Percentiles rank a stretch among this genome's conserved stretches.
These are phyloP conservation scores for Limonius californicus DNA, from an alignment of 1,140 invertebrate species.

Conservation along the genomic window DNA sequence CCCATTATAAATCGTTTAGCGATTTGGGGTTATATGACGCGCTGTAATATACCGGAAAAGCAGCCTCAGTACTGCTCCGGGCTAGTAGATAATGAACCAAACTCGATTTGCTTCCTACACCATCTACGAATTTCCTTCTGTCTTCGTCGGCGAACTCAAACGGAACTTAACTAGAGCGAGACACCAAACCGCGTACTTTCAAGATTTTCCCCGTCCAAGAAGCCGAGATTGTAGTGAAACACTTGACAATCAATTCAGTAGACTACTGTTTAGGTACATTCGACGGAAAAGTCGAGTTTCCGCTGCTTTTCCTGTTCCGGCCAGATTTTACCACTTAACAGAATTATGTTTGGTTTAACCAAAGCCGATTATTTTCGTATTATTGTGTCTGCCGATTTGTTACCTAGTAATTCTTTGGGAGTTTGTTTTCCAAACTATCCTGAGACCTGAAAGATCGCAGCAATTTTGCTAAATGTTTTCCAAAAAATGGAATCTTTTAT, in stretches of 20 bases:
- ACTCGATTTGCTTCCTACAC: neutral
- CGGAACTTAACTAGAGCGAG: constrained; percentile 4
- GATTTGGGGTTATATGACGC: constrained; percentile 34
- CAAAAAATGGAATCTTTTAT: too few species aligned
- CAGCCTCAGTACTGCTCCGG: constrained; percentile 30
- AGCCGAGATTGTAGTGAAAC: constrained; percentile 29
- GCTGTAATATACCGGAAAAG: constrained; percentile 35
- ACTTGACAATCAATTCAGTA: constrained; percentile 35
- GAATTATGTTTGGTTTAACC: constrained; percentile 24
- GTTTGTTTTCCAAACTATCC: too few species aligned
- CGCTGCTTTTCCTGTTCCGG: neutral
- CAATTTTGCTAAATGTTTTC: too few species aligned
- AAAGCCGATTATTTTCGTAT: constrained; percentile 20
- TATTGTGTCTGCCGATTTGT: too few species aligned
- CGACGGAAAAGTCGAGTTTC: constrained; percentile 17
- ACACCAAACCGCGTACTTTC: neutral
- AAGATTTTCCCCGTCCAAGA: neutral
- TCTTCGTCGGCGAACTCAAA: constrained; percentile 14
- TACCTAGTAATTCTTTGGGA: too few species aligned
- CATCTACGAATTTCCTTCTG: constrained; percentile 7
- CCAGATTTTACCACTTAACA: constrained; percentile 25
- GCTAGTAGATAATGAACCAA: constrained; percentile 34
- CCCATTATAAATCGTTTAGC: constrained; percentile 41
- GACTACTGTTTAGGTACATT: constrained; percentile 29
- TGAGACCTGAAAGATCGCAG: too few species aligned